Base-by-base conservation (phyloP, 2,888 invertebrate species). In the Drosophila neotestacea region DNA sequence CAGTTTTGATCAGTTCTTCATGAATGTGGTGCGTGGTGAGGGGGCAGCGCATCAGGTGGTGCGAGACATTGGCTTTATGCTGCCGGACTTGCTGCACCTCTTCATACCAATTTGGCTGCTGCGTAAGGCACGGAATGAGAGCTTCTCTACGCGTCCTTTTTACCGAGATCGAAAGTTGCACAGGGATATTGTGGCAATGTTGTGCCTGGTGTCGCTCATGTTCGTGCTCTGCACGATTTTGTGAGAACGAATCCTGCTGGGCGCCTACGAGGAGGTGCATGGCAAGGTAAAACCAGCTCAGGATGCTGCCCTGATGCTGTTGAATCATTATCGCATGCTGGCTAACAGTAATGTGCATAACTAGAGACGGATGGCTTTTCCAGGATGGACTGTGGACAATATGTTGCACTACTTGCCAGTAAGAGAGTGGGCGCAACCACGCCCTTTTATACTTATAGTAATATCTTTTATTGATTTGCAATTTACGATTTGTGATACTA, bases 1-100 rank as follows among this genome's bases (percentile, higher is more conserved):
- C 72, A 94, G 95, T 59, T 94, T 94, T 90, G 95, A 95, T 92
- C 95, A 95, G 88, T 95, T 95, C 91, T 90, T 92, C 30, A 92
- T 93, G 63, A 95, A 95, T 91, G 95, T 95, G 56, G 90, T 95
- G 22, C 93, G 93, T 59, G 94, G 95, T 52, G 94, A 95, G 90
- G 95, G 95, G 6, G 94, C 94, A 72, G 93, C 94, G 22, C 95
- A 95, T 92, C 95, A 95, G 93, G 94, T 95, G 55, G 93, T 95
- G 55, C 93, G 95, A 10, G 95, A 95, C 91, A 91, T 95, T 73
- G 94, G 94, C 36, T 94, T 95, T 79, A 95, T 95, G 95, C 93
- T 94, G 64, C 95, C 95, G 30, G 95, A 95, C 83, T 90, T 95
- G 48, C 91, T 95, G 38, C 95, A 95, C 84, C 93, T 95, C 30